phyloP scores from a whole-genome alignment of 1,140 invertebrate species.

The Zaprionus taronus region DNA sequence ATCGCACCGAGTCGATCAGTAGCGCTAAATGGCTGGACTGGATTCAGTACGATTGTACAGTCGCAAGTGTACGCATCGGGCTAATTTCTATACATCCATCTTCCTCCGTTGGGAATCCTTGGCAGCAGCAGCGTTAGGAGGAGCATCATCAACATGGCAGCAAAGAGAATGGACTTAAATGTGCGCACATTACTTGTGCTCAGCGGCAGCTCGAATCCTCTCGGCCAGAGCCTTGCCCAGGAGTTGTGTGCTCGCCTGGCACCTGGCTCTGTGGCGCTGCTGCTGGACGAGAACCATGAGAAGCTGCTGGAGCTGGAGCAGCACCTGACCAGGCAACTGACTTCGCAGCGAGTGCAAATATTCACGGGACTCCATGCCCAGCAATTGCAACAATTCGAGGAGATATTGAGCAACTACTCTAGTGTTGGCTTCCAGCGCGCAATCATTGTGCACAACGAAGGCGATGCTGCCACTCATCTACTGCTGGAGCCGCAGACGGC shows the following conservation, averaged over 20 bases:
- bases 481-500: slow-evolving; percentile 86
- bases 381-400: slow-evolving; percentile 42
- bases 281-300: slow-evolving; percentile 89
- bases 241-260: slow-evolving; percentile 87
- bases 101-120: slow-evolving; percentile 6
- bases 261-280: slow-evolving; percentile 88
- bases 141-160: slow-evolving; percentile 53
- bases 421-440: slow-evolving; percentile 86
- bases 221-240: slow-evolving; percentile 89
- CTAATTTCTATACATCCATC: slow-evolving; percentile 16
- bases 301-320: slow-evolving; percentile 46
- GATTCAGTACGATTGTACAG: slow-evolving; percentile 63
- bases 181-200: slow-evolving; percentile 69
- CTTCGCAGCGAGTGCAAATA: slow-evolving; percentile 36
- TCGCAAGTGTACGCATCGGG: slow-evolving; percentile 49
- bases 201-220: slow-evolving; percentile 69
- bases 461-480: slow-evolving; percentile 89
- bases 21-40: background rate
- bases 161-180: slow-evolving; percentile 76
- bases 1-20: slow-evolving; percentile 47
- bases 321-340: slow-evolving; percentile 40
- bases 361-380: slow-evolving; percentile 28
- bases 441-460: slow-evolving; percentile 95
- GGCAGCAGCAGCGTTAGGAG: background rate
- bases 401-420: slow-evolving; percentile 18